Evolutionary conservation across 1,140 invertebrate species (phyloP).

Genomic region (Drosophila melanogaster): Release_6_plus_ISO1_MT NT_033777.3:16944001-16944500

Average conservation of each 20-base stretch:
- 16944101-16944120: slow-evolving; percentile 1
- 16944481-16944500: slow-evolving; percentile 46
- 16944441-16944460: slow-evolving; percentile 77
- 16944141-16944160: slow-evolving; percentile 2
- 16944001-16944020: slow-evolving; percentile 61
- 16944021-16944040: slow-evolving; percentile 31
- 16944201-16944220: slow-evolving; percentile 39
- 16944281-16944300: slow-evolving; percentile 84
- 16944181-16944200: background rate
- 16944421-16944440: slow-evolving; percentile 63
- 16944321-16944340: slow-evolving; percentile 74
- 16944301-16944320: slow-evolving; percentile 82
- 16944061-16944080: slow-evolving; percentile 25
- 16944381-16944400: slow-evolving; percentile 14
- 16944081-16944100: slow-evolving; percentile 14
- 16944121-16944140: background rate
- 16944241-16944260: slow-evolving; percentile 84
- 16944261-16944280: slow-evolving; percentile 84
- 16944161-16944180: background rate
- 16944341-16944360: slow-evolving; percentile 59
- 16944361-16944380: slow-evolving; percentile 22
- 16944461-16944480: slow-evolving; percentile 80
- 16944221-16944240: slow-evolving; percentile 83
- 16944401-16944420: background rate
- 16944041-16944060: slow-evolving; percentile 49